Conservation (phyloP, 2,888 invertebrate genomes). For the Melanostoma mellinum region DNA sequence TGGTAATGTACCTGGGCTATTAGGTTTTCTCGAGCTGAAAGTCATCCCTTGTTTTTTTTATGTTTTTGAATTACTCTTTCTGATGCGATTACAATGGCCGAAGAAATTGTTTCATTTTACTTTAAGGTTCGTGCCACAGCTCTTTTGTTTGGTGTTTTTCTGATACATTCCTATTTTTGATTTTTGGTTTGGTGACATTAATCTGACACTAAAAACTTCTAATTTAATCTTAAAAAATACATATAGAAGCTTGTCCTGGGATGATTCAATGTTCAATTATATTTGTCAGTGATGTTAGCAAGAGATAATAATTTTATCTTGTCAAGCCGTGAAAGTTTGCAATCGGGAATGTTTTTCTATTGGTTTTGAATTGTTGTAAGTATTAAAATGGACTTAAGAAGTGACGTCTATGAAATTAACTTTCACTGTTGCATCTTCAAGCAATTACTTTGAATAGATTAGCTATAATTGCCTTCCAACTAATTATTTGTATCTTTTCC, state of each 20-base stretch:
- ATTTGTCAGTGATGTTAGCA: constrained; percentile 32
- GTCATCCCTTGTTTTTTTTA: constrained; percentile 12
- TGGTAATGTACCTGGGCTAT: constrained; percentile 43
- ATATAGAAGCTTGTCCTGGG: not conserved
- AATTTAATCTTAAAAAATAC: constrained; percentile 30
- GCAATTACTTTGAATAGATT: too few relatives aligned
- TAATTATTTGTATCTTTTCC: too few relatives aligned
- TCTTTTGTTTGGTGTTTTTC: constrained; percentile 42
- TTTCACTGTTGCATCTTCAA: too few relatives aligned
- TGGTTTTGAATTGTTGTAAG: too few relatives aligned
- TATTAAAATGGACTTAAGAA: too few relatives aligned
- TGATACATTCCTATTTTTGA: not conserved
- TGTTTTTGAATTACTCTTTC: not conserved
- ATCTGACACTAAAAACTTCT: constrained; percentile 63
- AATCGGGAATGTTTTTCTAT: not conserved
- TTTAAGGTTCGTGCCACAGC: constrained; percentile 59
- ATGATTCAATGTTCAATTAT: too few relatives aligned
- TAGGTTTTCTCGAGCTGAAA: not conserved
- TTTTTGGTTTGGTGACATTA: constrained; percentile 54
- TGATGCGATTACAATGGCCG: constrained; percentile 38
- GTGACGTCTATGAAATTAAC: too few relatives aligned
- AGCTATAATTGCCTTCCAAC: too few relatives aligned
- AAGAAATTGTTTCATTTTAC: constrained; percentile 45
- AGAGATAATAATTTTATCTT: constrained; percentile 19
- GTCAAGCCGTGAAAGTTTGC: constrained; percentile 55